Conservation (phyloP, 2,113 vertebrate genomes). For the Myiozetetes cayanensis region DNA sequence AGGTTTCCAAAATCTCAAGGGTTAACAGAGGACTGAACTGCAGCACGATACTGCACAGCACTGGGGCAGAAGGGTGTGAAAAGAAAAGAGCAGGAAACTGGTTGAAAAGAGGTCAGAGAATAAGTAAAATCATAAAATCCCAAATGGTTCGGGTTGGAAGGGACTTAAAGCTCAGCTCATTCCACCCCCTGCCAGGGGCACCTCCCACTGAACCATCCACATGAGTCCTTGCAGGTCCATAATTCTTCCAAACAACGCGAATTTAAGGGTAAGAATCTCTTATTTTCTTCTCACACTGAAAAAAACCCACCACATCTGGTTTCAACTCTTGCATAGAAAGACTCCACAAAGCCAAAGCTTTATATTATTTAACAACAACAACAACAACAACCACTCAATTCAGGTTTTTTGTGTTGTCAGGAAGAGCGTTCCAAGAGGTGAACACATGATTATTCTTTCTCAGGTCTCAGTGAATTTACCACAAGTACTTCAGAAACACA, state of each 20-base stretch:
- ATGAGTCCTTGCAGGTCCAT: neutral
- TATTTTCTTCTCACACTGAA: neutral
- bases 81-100: neutral
- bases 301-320: neutral
- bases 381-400: neutral
- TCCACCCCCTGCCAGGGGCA: neutral
- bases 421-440: neutral
- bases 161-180: neutral
- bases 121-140: accelerated
- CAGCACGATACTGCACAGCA: neutral
- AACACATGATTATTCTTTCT: neutral
- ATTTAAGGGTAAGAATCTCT: neutral
- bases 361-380: neutral
- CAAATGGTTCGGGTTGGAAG: neutral
- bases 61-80: neutral
- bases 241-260: neutral
- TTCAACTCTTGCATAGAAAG: neutral
- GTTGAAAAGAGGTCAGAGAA: neutral
- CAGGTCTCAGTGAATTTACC: neutral
- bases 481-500: neutral
- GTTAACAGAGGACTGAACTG: neutral
- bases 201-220: neutral
- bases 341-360: neutral
- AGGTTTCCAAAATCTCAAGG: neutral
- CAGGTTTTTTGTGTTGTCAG: neutral